Percentiles rank a stretch among this genome's conserved stretches.
Evolutionary conservation across 1,140 invertebrate genomes (phyloP).

Genomic region (Dryas iulia): DNA sequence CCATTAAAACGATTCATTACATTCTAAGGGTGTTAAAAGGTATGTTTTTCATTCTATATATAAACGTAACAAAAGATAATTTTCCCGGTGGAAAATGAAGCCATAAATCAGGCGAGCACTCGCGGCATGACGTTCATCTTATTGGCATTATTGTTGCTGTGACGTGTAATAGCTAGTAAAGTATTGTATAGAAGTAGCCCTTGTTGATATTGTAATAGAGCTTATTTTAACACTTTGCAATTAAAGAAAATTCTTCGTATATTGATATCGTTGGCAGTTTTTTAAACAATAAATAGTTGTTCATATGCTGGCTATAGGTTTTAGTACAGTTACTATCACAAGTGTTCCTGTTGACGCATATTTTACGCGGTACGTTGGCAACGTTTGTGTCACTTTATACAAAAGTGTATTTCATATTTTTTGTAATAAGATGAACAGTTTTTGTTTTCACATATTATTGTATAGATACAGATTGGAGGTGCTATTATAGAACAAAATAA

Average conservation of each 20-base stretch:
- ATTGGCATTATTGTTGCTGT: slow-evolving; percentile 42
- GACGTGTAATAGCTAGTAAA: slow-evolving; percentile 29
- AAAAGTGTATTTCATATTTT: too few relatives aligned
- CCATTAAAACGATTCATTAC: slow-evolving; percentile 28
- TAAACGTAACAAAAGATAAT: slow-evolving; percentile 47
- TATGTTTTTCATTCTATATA: slow-evolving; percentile 37
- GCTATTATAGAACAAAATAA: too few relatives aligned
- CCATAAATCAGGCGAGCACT: slow-evolving; percentile 41
- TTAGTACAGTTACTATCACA: too few relatives aligned
- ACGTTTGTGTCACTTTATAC: too few relatives aligned
- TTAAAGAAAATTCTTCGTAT: neutral
- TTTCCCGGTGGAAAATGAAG: slow-evolving; percentile 43
- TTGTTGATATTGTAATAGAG: neutral
- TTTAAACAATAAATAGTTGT: too few relatives aligned
- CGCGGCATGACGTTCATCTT: slow-evolving; percentile 45
- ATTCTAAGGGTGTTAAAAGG: slow-evolving; percentile 26
- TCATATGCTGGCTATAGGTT: too few relatives aligned
- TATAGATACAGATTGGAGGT: too few relatives aligned
- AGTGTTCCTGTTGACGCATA: too few relatives aligned
- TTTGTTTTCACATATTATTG: too few relatives aligned
- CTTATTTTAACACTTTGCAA: neutral
- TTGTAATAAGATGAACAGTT: too few relatives aligned
- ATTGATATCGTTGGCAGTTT: neutral
- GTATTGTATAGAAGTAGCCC: slow-evolving; percentile 2
- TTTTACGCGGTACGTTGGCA: too few relatives aligned